A percentile compares a stretch with the other conserved stretches of the same genome.
Conservation (phyloP, 1,140 invertebrate genomes). For the Drosophila equinoxialis region DNA sequence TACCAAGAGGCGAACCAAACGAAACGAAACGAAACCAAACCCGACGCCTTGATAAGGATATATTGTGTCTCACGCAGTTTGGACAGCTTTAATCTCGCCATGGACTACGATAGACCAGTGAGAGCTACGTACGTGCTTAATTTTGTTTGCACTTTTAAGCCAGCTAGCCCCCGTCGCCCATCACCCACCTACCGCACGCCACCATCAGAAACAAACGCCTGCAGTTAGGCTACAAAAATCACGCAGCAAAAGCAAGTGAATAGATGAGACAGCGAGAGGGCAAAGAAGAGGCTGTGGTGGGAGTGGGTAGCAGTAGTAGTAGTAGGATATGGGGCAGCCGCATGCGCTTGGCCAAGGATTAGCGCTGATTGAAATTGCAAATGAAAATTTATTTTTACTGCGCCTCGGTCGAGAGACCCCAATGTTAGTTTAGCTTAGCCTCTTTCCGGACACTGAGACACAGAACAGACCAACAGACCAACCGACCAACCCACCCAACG, state of each 20-base stretch:
- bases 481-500: background rate
- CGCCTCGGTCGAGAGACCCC: slow-evolving; percentile 32
- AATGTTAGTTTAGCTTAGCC: slow-evolving; percentile 75
- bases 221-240: slow-evolving; percentile 80
- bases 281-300: slow-evolving; percentile 1
- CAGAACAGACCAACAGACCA: background rate
- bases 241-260: slow-evolving; percentile 50
- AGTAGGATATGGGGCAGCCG: slow-evolving; percentile 41
- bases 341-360: slow-evolving; percentile 80
- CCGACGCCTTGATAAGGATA: slow-evolving; percentile 71
- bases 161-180: slow-evolving; percentile 22
- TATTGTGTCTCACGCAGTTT: slow-evolving; percentile 80
- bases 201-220: slow-evolving; percentile 47
- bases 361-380: slow-evolving; percentile 82
- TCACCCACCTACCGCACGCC: background rate
- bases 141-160: slow-evolving; percentile 81
- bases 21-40: background rate
- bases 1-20: too few relatives aligned
- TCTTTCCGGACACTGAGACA: slow-evolving; percentile 12
- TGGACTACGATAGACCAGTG: slow-evolving; percentile 48
- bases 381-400: slow-evolving; percentile 82
- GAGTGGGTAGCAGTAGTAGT: slow-evolving; percentile 10
- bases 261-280: background rate
- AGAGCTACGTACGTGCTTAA: slow-evolving; percentile 76
- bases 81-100: slow-evolving; percentile 60